These are phyloP conservation scores for Podiceps cristatus DNA, from an alignment of 2,113 vertebrate genomes.

Conservation along the genomic window DNA sequence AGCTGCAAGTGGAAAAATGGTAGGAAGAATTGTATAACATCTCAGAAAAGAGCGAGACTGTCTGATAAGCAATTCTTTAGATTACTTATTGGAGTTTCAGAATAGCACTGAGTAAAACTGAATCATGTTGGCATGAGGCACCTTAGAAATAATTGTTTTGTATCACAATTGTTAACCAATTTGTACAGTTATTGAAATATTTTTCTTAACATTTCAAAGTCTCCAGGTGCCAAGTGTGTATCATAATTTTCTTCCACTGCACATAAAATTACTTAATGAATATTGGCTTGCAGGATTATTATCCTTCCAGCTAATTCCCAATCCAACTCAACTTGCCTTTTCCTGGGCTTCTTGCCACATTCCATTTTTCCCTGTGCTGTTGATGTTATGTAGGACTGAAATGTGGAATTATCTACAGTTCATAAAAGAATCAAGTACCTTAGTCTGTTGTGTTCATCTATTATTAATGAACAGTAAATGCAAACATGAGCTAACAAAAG, in stretches of 20 bases:
- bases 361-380: conserved; percentile 41
- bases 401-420: conserved; percentile 62
- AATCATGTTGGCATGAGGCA: background rate
- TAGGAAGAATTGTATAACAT: background rate
- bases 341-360: conserved; percentile 67
- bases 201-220: conserved; percentile 37
- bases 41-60: background rate
- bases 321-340: background rate
- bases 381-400: conserved; percentile 66
- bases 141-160: background rate
- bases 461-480: conserved; percentile 65
- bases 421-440: conserved; percentile 62
- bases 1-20: background rate
- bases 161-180: background rate
- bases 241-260: conserved; percentile 23
- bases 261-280: conserved; percentile 69
- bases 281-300: conserved; percentile 57
- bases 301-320: conserved; percentile 53
- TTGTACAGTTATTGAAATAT: conserved; percentile 25
- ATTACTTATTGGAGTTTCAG: background rate
- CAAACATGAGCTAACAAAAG: conserved; percentile 60
- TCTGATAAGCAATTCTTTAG: background rate
- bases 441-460: conserved; percentile 44
- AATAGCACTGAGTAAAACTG: background rate
- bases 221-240: conserved; percentile 17